These are phyloP conservation scores for Lepidurus packardi DNA, from an alignment of 1,140 invertebrate species.

Conservation along the genomic window DNA sequence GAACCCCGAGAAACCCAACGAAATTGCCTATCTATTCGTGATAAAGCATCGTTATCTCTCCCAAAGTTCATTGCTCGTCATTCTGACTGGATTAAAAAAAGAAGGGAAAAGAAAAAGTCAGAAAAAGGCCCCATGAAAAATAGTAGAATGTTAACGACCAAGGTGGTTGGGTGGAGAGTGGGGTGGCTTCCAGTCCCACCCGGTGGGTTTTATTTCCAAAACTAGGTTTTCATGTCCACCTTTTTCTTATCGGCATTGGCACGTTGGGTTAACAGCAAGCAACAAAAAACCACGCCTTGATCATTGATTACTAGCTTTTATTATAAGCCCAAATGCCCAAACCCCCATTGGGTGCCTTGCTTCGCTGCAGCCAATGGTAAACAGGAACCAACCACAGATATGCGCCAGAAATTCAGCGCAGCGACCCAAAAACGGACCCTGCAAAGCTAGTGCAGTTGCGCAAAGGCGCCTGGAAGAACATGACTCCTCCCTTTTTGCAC, in stretches of 20 bases:
- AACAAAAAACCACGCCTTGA: conserved; percentile 14
- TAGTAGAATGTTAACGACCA: not conserved
- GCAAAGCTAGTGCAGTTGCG: not conserved
- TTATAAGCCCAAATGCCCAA: not conserved
- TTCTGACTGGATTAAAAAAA: not conserved
- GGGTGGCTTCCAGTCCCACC: not conserved
- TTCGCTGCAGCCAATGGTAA: not conserved
- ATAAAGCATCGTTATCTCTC: not conserved
- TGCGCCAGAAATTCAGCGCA: not conserved
- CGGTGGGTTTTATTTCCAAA: not conserved
- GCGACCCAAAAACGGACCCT: not conserved
- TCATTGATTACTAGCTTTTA: conserved; percentile 9
- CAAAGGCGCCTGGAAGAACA: not conserved
- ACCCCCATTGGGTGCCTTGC: not conserved
- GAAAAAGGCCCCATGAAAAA: not conserved
- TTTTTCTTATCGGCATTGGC: conserved; percentile 21
- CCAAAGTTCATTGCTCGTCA: not conserved
- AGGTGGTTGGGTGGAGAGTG: not conserved
- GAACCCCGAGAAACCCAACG: not conserved
- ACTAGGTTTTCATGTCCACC: not conserved
- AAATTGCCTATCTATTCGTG: conserved; percentile 15
- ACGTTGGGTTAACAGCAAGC: conserved; percentile 2
- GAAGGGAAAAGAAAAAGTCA: too few species aligned
- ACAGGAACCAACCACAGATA: not conserved
- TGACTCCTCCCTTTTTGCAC: not conserved